Conservation (phyloP, 2,888 invertebrate species). For the Anoncus sp. region DNA sequence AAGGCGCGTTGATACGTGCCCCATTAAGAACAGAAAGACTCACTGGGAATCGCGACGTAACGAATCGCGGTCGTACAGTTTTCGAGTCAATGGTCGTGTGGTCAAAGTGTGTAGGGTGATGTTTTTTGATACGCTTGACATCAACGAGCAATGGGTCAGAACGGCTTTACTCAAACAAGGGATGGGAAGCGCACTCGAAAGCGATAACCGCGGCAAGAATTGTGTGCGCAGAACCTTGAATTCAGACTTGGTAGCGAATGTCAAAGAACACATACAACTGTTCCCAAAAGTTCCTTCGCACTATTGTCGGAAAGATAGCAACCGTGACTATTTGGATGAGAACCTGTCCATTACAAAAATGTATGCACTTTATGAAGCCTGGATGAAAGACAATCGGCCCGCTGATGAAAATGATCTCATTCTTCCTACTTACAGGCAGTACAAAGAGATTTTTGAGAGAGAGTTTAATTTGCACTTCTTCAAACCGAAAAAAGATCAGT, state of each 20-base stretch:
- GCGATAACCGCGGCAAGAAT: conserved; percentile 2
- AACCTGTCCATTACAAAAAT: background rate
- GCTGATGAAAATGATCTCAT: background rate
- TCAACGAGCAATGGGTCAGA: conserved; percentile 8
- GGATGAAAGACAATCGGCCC: conserved; percentile 9
- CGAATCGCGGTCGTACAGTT: conserved; percentile 11
- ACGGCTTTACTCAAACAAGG: conserved; percentile 8
- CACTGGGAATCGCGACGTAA: conserved; percentile 10
- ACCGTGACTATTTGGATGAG: conserved; percentile 10
- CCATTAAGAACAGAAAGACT: conserved; percentile 1
- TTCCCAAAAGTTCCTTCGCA: conserved; percentile 27
- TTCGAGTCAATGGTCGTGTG: background rate
- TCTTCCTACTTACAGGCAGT: background rate
- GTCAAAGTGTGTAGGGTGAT: conserved; percentile 4
- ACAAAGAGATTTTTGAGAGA: background rate
- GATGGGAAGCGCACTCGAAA: conserved; percentile 2
- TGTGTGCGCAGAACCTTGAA: conserved; percentile 30
- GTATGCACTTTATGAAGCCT: background rate
- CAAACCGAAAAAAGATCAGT: conserved; percentile 5
- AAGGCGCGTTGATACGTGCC: conserved; percentile 13
- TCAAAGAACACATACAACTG: conserved; percentile 21
- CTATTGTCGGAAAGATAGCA: conserved; percentile 22
- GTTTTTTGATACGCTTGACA: conserved; percentile 10
- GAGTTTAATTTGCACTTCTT: conserved; percentile 17
- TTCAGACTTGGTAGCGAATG: conserved; percentile 26